Conservation (phyloP, 1,140 invertebrate genomes). For the Contarinia nasturtii region DNA sequence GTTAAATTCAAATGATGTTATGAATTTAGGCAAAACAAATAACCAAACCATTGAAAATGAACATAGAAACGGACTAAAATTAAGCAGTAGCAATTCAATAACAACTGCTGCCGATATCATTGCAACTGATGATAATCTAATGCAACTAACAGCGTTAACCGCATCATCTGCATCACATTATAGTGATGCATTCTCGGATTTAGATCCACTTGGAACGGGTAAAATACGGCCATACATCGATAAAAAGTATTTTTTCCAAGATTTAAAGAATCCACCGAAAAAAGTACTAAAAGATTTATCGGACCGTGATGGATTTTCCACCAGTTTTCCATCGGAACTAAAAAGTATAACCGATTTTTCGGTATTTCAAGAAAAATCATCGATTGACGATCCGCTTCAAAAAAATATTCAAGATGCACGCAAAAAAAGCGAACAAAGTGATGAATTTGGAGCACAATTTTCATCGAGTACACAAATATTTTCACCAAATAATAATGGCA, state of each 20-base stretch:
- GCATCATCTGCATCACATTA: slow-evolving; percentile 7
- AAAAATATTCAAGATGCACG: too few relatives aligned
- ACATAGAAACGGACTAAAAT: background rate
- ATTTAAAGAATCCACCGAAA: slow-evolving; percentile 80
- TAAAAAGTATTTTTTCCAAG: slow-evolving; percentile 89
- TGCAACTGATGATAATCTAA: background rate
- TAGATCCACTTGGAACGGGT: slow-evolving; percentile 79
- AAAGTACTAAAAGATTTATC: slow-evolving; percentile 69
- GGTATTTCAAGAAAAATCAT: background rate
- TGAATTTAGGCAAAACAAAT: background rate
- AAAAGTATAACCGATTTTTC: background rate
- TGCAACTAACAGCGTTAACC: background rate
- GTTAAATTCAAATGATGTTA: background rate
- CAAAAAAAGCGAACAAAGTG: slow-evolving; percentile 4
- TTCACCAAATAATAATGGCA: background rate
- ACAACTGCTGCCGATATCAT: background rate
- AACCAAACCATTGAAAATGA: background rate
- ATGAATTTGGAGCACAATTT: slow-evolving; percentile 12
- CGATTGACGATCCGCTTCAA: background rate
- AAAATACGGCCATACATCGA: slow-evolving; percentile 78
- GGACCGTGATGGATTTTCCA: slow-evolving; percentile 7
- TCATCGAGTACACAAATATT: slow-evolving; percentile 5
- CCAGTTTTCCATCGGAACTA: background rate
- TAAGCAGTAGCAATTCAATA: background rate
- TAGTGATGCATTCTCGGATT: slow-evolving; percentile 73